Conservation (phyloP, 2,113 vertebrate genomes). For the Bagarius yarrelli region DNA sequence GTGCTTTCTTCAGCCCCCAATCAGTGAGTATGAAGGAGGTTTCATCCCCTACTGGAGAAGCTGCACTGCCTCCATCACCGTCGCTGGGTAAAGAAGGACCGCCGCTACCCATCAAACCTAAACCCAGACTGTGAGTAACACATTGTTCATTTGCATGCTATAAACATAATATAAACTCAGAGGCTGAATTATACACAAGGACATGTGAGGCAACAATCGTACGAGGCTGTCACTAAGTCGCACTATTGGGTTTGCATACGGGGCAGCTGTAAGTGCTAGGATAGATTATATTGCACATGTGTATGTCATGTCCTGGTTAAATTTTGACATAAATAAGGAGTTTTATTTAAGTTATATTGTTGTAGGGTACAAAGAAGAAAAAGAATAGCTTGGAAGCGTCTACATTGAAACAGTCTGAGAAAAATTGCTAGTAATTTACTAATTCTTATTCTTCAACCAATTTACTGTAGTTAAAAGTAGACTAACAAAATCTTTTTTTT, state of each 20-base stretch:
- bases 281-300: not conserved
- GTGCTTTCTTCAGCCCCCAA: constrained; percentile 64
- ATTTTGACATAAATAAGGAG: too few relatives aligned
- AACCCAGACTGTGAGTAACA: constrained; percentile 94
- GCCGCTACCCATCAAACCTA: constrained; percentile 85
- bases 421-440: not conserved
- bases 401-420: not conserved
- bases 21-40: constrained; percentile 33
- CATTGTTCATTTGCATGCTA: constrained; percentile 22
- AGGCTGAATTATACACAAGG: constrained; percentile 3
- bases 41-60: constrained; percentile 54
- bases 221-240: too few relatives aligned
- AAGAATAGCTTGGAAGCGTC: not conserved
- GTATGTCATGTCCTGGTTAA: not conserved
- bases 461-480: not conserved
- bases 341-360: too few relatives aligned
- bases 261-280: not conserved
- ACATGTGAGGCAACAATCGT: not conserved
- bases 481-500: not conserved
- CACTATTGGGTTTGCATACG: too few relatives aligned
- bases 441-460: not conserved
- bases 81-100: constrained; percentile 77
- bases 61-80: constrained; percentile 53
- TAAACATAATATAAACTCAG: too few relatives aligned
- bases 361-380: too few relatives aligned